phyloP scores from a whole-genome alignment of 2,888 invertebrate genomes.

The Maniola hyperantus region DNA sequence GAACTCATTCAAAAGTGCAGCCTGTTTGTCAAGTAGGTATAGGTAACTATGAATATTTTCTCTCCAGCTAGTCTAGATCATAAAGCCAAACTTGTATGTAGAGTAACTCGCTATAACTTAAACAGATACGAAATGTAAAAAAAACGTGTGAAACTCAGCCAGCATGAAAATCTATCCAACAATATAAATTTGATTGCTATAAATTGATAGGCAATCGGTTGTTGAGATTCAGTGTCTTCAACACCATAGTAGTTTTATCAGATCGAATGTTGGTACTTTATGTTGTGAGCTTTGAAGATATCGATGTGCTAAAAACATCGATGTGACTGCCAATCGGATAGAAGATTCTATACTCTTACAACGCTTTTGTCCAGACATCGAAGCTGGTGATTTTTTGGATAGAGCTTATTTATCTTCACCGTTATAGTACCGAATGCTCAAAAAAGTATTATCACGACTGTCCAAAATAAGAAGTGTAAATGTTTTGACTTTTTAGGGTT shows the following conservation, averaged over 20 bases:
- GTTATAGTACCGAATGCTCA: too few relatives aligned
- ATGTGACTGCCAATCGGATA: constrained; percentile 21
- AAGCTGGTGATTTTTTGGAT: background rate
- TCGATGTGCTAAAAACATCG: constrained; percentile 18
- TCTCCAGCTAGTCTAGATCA: background rate
- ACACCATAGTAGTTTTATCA: constrained; percentile 22
- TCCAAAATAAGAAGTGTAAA: too few relatives aligned
- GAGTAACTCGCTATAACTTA: background rate
- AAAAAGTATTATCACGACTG: too few relatives aligned
- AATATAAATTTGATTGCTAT: constrained; percentile 23
- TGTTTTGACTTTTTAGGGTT: too few relatives aligned
- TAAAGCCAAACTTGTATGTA: constrained; percentile 2
- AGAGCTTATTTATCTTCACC: background rate
- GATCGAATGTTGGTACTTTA: constrained; percentile 23
- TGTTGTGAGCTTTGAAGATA: constrained; percentile 16
- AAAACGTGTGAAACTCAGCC: constrained; percentile 7
- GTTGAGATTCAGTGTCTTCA: constrained; percentile 23
- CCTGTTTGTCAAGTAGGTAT: background rate
- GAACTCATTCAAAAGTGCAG: background rate
- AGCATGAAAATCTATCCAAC: constrained; percentile 3
- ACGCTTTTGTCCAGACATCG: constrained; percentile 1
- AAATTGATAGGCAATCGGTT: constrained; percentile 26
- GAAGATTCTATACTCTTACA: constrained; percentile 1
- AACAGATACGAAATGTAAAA: constrained; percentile 1
- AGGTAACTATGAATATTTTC: background rate